phyloP scores from a whole-genome alignment of 2,888 invertebrate genomes.

The Parascotia fuliginaria region DNA sequence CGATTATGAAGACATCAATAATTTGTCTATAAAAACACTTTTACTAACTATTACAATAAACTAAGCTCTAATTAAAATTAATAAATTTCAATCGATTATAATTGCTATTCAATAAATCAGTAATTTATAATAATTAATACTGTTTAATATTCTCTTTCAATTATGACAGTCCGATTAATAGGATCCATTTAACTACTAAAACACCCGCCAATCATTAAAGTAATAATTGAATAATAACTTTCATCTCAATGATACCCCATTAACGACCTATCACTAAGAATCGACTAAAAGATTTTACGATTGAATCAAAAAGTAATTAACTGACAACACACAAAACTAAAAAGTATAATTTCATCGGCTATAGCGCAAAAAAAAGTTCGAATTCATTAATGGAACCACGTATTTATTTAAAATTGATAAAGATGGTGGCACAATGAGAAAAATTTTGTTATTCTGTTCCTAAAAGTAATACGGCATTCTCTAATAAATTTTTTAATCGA shows the following conservation, averaged over 20 bases:
- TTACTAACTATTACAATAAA: no score
- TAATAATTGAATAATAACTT: slow-evolving; percentile 28
- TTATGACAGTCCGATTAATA: slow-evolving; percentile 2
- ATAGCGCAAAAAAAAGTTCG: slow-evolving; percentile 40
- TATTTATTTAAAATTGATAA: slow-evolving; percentile 51
- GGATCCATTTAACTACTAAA: slow-evolving; percentile 3
- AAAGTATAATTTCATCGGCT: slow-evolving; percentile 41
- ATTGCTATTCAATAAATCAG: background rate
- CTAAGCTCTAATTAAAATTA: no score
- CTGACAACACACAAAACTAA: slow-evolving; percentile 26
- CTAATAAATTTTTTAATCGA: no score
- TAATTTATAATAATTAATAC: background rate
- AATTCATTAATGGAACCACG: slow-evolving; percentile 58
- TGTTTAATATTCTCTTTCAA: background rate
- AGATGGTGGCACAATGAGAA: slow-evolving; percentile 30
- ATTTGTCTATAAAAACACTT: no score
- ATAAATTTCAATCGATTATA: no score
- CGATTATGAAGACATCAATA: no score
- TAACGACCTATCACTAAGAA: slow-evolving; percentile 22
- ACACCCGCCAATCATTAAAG: slow-evolving; percentile 14
- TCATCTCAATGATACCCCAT: slow-evolving; percentile 27
- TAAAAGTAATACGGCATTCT: no score
- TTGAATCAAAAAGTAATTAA: slow-evolving; percentile 27
- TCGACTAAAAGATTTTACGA: slow-evolving; percentile 19
- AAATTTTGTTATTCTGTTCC: no score